Evolutionary conservation across 2,888 invertebrate genomes (phyloP), one percentile per base, ranked within the genome.

Genomic region (Lissonota sp.): DNA sequence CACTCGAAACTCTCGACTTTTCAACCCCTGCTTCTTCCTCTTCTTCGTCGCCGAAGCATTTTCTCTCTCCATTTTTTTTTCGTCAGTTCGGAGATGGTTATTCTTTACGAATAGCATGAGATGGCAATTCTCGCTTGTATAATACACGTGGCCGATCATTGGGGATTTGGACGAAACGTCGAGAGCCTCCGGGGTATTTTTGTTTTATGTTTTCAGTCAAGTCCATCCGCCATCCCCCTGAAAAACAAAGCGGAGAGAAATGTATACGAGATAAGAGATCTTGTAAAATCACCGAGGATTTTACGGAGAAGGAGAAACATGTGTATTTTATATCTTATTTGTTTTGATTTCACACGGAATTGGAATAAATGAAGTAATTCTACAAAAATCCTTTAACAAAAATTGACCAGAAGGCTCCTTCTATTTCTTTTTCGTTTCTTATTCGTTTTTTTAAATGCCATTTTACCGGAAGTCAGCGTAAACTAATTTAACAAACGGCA

Each of bases 1-100:
- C 74, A 74, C 74, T 74, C 51, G 69, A 69, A 75, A 80, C 66
- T 69, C 57, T 64, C 75, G 66, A 71, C 75, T 80, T 72, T 72
- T 55, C 66, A 76, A 49, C 67, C 76, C 60, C 53, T 0, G 14
- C 6, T 49, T n/a, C 16, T 14, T 14, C 14, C 53, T 14, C 53
- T 53, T 26, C 26, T 42, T 44, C 53, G 16, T 6, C 69, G 5
- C 14, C 46, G 10, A 37, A 62, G 12, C 62, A 60, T 60, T 53
- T 26, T 12, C 5, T 60, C 42, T 70, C 10, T 46, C 16, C n/a
- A 7, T 58, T 66, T 69, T 63, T 67, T 69, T 57, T 62, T 46
- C 14, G 63, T 69, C 79, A 57, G 63, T 55, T 42, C 37, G 69
- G 26, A 69, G 57, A 63, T 55, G 73, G 62, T 79, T 62, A 57